Conservation (phyloP, 1,140 invertebrate genomes). For the Hermatobates lingyangjiaoensis region DNA sequence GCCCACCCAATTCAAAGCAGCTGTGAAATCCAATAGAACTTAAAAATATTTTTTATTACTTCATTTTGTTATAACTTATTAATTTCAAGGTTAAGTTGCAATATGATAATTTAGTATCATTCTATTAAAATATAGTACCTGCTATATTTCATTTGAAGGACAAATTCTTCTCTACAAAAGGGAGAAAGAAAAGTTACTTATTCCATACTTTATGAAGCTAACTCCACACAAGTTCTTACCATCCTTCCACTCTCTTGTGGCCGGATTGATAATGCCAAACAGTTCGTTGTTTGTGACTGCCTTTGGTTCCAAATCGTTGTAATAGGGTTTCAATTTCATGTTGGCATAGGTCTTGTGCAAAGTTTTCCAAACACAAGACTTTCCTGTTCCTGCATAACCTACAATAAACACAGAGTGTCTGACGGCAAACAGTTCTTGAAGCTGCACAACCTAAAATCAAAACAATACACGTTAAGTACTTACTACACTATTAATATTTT, state of each 20-base stretch:
- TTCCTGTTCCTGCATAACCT: slow-evolving; percentile 83
- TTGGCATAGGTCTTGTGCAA: slow-evolving; percentile 63
- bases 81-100: too few species aligned
- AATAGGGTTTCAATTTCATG: slow-evolving; percentile 59
- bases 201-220: not conserved
- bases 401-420: slow-evolving; percentile 88
- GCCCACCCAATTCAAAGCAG: too few species aligned
- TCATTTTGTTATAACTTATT: too few species aligned
- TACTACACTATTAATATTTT: too few species aligned
- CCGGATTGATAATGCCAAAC: slow-evolving; percentile 86
- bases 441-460: slow-evolving; percentile 61
- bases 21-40: too few species aligned
- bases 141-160: too few species aligned
- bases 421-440: slow-evolving; percentile 80
- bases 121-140: too few species aligned
- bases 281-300: slow-evolving; percentile 90
- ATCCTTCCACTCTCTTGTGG: slow-evolving; percentile 92
- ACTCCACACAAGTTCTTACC: slow-evolving; percentile 30
- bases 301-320: slow-evolving; percentile 84
- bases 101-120: too few species aligned
- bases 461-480: too few species aligned
- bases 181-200: not conserved
- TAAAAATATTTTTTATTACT: too few species aligned
- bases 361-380: slow-evolving; percentile 83
- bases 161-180: too few species aligned